Evolutionary conservation across 1,140 invertebrate species (phyloP), one percentile per base, ranked within the genome.

Genomic region (Piezodorus guildinii): DNA sequence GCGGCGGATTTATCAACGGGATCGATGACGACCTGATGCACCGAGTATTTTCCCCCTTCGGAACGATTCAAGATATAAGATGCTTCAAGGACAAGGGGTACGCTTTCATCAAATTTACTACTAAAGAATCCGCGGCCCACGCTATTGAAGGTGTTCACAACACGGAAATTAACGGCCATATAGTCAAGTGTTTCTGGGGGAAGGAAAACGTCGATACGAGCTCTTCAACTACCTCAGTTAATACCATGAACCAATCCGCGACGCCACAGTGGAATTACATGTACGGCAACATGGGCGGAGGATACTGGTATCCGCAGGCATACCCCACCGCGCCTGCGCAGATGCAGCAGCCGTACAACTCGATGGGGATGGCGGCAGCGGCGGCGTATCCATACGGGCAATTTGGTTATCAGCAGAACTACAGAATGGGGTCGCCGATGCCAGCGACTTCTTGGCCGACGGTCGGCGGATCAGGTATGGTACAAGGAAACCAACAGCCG

Each of bases 11-110:
- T 71, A 86, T 86, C 71, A 93, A 90, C 58, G 52, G 52, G 3
- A 85, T 97, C 68, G 89, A 86, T 73, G 95, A 99, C 73, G 95
- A 99, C 67, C 77, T 98, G 66, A 93, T 99, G 81, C 90, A 93
- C 72, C 91, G 91, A 76, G 93, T 93, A 64, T 99, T 99, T 76
- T 85, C 85, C 70, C 85, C 85, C 62, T 98, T 91, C 78, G 96
- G 96, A 70, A 85, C 84, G 68, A 98, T 99, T 73, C 87, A 95
- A 76, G 96, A 98, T 77, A 89, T 98, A 69, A 83, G 96, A 76
- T 92, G 96, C 64, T 99, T 99, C 80, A 98, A 97, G 77, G 94
- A 98, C 73, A 98, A 99, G 78, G 96, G 96, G 66, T 99, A 98
- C 77, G 94, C 96, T 70, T 99, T 99, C 77, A 91, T 99, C 75